phyloP scores from a whole-genome alignment of 2,113 vertebrate species.

The Cynopterus brachyotis region DNA sequence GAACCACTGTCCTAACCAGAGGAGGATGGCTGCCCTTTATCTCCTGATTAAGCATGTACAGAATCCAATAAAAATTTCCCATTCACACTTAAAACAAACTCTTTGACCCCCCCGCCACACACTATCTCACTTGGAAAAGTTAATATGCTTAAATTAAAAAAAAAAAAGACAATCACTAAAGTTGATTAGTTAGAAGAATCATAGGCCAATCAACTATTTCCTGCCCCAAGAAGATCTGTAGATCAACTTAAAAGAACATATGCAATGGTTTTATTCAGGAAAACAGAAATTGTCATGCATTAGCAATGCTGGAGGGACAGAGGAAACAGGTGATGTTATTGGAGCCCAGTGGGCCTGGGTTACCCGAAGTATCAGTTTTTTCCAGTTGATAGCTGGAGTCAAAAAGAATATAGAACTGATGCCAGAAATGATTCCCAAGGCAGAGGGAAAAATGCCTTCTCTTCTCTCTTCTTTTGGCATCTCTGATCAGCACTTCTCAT shows the following conservation, averaged over 20 bases:
- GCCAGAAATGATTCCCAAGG: background rate
- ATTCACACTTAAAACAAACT: conserved; percentile 30
- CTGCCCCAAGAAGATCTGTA: background rate
- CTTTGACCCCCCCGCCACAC: background rate
- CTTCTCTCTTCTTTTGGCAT: background rate
- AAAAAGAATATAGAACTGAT: background rate
- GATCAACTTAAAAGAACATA: conserved; percentile 31
- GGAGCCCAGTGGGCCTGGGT: background rate
- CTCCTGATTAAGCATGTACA: conserved; percentile 11
- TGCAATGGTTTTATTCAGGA: background rate
- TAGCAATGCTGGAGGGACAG: background rate
- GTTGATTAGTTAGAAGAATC: conserved; percentile 4
- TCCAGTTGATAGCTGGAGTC: background rate
- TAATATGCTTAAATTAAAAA: conserved; percentile 35
- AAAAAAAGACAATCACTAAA: background rate
- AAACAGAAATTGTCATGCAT: background rate
- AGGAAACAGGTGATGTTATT: background rate
- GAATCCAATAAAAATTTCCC: conserved; percentile 16
- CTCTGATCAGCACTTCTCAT: background rate
- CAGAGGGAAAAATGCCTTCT: background rate
- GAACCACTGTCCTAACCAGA: background rate
- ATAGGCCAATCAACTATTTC: background rate
- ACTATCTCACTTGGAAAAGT: conserved; percentile 15
- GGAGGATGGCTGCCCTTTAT: background rate
- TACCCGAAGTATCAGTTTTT: background rate